phyloP scores from a whole-genome alignment of 2,797 vertebrate genomes.

The Gambusia yucatana region DNA sequence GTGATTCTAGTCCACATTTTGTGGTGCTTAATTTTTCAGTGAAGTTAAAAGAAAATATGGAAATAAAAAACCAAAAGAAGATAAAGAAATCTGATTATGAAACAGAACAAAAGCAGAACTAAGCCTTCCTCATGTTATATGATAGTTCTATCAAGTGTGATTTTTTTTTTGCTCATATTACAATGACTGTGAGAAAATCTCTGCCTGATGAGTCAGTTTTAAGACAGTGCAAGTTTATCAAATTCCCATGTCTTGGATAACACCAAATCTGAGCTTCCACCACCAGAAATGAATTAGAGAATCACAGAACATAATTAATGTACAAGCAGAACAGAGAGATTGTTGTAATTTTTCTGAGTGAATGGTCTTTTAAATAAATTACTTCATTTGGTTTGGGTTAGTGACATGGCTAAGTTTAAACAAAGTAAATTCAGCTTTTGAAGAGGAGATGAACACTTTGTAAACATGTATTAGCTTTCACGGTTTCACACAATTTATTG shows the following conservation, averaged over 20 bases:
- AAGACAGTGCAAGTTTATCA: background rate
- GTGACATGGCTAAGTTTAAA: background rate
- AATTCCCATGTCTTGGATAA: background rate
- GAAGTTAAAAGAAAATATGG: background rate
- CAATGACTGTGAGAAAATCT: constrained; percentile 3
- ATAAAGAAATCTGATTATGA: background rate
- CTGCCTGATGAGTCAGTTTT: background rate
- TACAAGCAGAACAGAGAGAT: background rate
- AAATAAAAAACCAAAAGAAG: background rate
- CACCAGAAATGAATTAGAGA: background rate
- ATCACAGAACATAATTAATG: background rate
- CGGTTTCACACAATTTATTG: background rate
- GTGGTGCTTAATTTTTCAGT: background rate
- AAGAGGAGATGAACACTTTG: background rate
- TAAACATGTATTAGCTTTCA: background rate
- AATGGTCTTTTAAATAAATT: background rate
- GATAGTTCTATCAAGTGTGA: background rate
- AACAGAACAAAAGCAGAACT: background rate
- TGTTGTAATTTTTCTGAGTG: background rate
- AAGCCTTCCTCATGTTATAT: background rate
- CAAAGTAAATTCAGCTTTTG: background rate
- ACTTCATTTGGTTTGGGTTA: background rate
- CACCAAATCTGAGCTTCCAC: background rate
- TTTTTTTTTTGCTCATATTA: constrained; percentile 2
- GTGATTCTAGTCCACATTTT: background rate